Conservation (phyloP, 2,797 vertebrate genomes). For the Balearica regulorum region DNA sequence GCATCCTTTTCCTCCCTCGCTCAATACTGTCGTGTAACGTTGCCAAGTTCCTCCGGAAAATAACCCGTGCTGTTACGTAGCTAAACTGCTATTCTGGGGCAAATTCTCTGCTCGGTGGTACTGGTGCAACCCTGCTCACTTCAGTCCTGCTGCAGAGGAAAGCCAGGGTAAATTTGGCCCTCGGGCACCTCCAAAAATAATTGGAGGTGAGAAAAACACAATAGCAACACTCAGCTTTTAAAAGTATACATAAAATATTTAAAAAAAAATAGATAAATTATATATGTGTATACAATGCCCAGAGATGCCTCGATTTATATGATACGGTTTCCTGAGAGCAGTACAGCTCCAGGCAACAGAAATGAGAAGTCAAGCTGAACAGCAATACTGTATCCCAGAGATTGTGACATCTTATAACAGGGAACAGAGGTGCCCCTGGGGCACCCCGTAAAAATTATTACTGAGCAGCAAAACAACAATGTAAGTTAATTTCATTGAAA, state of each 20-base stretch:
- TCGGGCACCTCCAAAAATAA: not conserved
- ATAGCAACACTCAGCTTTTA: not conserved
- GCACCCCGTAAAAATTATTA: slow-evolving; percentile 72
- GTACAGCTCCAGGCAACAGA: slow-evolving; percentile 64
- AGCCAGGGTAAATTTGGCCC: not conserved
- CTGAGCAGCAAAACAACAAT: slow-evolving; percentile 71
- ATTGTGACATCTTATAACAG: slow-evolving; percentile 64
- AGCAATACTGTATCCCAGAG: slow-evolving; percentile 25
- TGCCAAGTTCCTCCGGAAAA: not conserved
- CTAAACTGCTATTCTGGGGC: not conserved
- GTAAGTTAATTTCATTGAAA: slow-evolving; percentile 76
- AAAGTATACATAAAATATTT: slow-evolving; percentile 64
- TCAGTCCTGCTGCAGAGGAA: not conserved
- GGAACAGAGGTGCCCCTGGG: slow-evolving; percentile 67
- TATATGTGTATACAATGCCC: slow-evolving; percentile 45
- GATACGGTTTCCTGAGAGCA: slow-evolving; percentile 16
- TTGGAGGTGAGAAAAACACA: slow-evolving; percentile 40
- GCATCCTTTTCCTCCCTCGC: not conserved
- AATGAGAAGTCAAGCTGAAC: slow-evolving; percentile 58
- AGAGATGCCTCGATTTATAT: slow-evolving; percentile 49
- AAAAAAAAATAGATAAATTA: slow-evolving; percentile 37
- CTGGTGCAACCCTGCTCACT: not conserved
- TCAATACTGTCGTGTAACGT: fast-evolving
- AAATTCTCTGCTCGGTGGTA: not conserved
- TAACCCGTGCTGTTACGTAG: not conserved